phyloP scores from a whole-genome alignment of 2,113 vertebrate genomes.

The Nesoenas mayeri region DNA sequence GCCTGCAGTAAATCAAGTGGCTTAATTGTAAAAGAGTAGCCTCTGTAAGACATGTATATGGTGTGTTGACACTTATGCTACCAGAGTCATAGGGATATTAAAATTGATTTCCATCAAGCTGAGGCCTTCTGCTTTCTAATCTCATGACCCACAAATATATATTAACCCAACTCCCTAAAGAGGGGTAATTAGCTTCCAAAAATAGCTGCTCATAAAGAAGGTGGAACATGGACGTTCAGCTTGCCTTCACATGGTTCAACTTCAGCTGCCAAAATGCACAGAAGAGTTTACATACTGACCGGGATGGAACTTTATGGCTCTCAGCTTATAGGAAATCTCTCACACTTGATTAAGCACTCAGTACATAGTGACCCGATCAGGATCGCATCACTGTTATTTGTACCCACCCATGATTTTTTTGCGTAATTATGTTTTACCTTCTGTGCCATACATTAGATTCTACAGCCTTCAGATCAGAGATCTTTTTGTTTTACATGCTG shows the following conservation, averaged over 20 bases:
- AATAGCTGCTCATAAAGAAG: not conserved
- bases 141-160: not conserved
- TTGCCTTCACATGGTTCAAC: not conserved
- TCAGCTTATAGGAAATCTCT: not conserved
- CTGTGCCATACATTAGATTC: not conserved
- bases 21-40: conserved; percentile 27
- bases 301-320: not conserved
- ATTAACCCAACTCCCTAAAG: not conserved
- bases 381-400: not conserved
- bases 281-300: not conserved
- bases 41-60: not conserved
- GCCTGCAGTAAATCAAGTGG: not conserved
- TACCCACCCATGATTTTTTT: not conserved
- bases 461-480: not conserved
- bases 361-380: not conserved
- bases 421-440: not conserved
- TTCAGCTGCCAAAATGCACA: not conserved
- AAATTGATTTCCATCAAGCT: conserved; percentile 55
- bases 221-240: not conserved
- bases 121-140: conserved; percentile 18
- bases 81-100: conserved; percentile 40
- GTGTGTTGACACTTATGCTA: not conserved
- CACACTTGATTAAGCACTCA: not conserved
- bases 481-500: not conserved
- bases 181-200: conserved; percentile 7